Conservation (phyloP, 2,888 invertebrate genomes). For the Harpagoxenus sublaevis region DNA sequence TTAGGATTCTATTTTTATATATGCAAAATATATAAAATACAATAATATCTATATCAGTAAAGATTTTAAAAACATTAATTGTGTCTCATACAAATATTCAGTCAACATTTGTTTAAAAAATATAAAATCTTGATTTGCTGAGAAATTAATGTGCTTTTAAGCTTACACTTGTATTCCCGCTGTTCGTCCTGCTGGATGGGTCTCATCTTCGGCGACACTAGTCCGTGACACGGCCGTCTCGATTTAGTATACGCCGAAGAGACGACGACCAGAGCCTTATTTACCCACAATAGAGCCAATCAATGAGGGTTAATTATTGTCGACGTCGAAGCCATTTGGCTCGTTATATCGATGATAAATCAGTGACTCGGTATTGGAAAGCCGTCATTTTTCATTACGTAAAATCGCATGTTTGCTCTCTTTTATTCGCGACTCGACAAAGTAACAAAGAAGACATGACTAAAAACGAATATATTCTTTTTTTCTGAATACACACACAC, state of each 20-base stretch:
- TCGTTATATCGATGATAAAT: conserved; percentile 75
- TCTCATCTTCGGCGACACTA: conserved; percentile 23
- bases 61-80: neutral
- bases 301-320: conserved; percentile 75
- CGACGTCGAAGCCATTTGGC: conserved; percentile 62
- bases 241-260: conserved; percentile 50
- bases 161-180: conserved; percentile 28
- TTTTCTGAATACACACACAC: neutral
- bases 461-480: conserved; percentile 4
- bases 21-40: neutral
- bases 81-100: neutral
- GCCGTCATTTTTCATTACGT: conserved; percentile 36
- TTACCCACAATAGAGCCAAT: conserved; percentile 77
- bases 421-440: conserved; percentile 1
- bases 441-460: neutral
- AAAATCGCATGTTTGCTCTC: conserved; percentile 10
- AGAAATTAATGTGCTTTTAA: conserved; percentile 23
- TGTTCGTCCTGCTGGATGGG: conserved; percentile 51
- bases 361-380: conserved; percentile 38
- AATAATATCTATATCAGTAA: neutral
- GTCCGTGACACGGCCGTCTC: conserved; percentile 37
- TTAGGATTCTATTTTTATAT: neutral
- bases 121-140: conserved; percentile 17
- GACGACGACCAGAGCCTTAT: conserved; percentile 61
- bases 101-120: neutral